phyloP scores from a whole-genome alignment of 2,888 invertebrate genomes.

The Pheosia gnoma region DNA sequence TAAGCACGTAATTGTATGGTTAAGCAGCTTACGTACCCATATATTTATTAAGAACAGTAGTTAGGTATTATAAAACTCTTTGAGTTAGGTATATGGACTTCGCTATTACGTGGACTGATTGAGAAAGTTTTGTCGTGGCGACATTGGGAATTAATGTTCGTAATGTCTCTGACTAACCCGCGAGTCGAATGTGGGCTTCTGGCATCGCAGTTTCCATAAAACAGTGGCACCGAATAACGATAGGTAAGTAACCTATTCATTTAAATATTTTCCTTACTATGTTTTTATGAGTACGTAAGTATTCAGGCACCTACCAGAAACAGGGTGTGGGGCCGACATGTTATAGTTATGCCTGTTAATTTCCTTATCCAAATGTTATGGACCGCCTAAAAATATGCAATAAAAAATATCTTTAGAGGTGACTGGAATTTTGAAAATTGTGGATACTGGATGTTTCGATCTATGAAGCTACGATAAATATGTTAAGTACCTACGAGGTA shows the following conservation, averaged over 20 bases:
- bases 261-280: not conserved
- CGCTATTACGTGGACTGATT: no score
- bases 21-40: no score
- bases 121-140: no score
- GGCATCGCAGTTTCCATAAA: no score
- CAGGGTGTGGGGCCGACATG: not conserved
- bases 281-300: not conserved
- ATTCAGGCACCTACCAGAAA: not conserved
- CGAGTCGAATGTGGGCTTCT: no score
- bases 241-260: not conserved
- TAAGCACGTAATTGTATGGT: no score
- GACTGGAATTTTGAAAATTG: slow-evolving; percentile 3
- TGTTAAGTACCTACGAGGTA: not conserved
- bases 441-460: not conserved
- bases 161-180: no score
- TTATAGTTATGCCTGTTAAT: not conserved
- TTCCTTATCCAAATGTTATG: not conserved
- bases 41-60: no score
- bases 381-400: not conserved
- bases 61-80: no score
- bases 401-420: not conserved
- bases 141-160: no score
- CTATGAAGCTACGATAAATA: slow-evolving; percentile 1
- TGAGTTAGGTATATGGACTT: no score
- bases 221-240: no score